These are phyloP conservation scores for Xiphophorus maculatus DNA, from an alignment of 2,113 vertebrate species.

Conservation along the genomic window DNA sequence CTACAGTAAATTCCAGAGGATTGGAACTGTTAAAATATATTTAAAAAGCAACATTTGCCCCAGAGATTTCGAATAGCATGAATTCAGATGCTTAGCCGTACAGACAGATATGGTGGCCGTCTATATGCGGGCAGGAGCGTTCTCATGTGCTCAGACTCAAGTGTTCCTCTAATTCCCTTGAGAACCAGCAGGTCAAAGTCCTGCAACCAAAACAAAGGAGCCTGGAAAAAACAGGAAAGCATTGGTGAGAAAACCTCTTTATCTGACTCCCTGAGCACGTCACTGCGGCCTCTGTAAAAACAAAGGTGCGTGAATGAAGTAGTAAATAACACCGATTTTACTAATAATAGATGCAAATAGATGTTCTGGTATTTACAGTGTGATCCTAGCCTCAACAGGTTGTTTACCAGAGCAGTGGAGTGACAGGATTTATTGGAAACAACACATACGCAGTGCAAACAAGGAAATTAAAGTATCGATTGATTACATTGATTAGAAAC, in stretches of 20 bases:
- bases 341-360: slow-evolving; percentile 86
- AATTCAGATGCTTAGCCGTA: background rate
- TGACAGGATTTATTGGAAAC: slow-evolving; percentile 85
- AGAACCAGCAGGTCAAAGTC: slow-evolving; percentile 88
- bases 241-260: slow-evolving; percentile 98
- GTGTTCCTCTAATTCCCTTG: slow-evolving; percentile 88
- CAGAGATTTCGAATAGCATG: background rate
- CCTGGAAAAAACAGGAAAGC: slow-evolving; percentile 98
- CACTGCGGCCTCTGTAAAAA: slow-evolving; percentile 89
- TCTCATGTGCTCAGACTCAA: slow-evolving; percentile 50
- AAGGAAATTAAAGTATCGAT: slow-evolving; percentile 84
- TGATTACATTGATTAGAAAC: slow-evolving; percentile 75
- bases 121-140: slow-evolving; percentile 26
- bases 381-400: slow-evolving; percentile 85
- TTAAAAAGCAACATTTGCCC: background rate
- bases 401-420: slow-evolving; percentile 84
- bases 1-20: background rate
- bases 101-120: slow-evolving; percentile 52
- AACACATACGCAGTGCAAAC: slow-evolving; percentile 79
- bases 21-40: background rate
- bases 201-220: slow-evolving; percentile 93
- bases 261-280: slow-evolving; percentile 97
- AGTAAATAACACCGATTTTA: slow-evolving; percentile 97
- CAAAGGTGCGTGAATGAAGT: slow-evolving; percentile 92
- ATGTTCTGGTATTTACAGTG: slow-evolving; percentile 88